These are phyloP conservation scores for Nestor notabilis DNA, from an alignment of 2,113 vertebrate species.

Conservation along the genomic window DNA sequence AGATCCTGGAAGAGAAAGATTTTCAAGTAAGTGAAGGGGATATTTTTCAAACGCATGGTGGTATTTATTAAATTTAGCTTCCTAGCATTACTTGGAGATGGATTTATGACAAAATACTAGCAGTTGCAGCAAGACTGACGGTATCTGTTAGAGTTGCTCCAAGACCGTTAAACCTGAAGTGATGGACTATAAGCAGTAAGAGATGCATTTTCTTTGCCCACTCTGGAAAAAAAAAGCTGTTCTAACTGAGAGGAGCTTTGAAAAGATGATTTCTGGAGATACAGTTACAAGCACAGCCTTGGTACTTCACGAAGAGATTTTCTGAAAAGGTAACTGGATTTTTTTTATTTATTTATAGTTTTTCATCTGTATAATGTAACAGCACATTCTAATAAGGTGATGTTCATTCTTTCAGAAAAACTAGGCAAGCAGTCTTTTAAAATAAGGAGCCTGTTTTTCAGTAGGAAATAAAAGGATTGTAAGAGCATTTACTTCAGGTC, in stretches of 20 bases:
- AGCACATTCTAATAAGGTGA: not conserved
- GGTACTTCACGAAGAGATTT: not conserved
- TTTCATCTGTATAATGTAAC: not conserved
- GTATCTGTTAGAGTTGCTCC: not conserved
- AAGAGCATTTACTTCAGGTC: not conserved
- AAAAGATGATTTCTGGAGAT: not conserved
- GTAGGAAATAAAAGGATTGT: not conserved
- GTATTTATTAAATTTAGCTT: not conserved
- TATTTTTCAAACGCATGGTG: not conserved
- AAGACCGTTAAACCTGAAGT: not conserved
- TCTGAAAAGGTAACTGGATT: not conserved
- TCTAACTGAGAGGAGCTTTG: not conserved
- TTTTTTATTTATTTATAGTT: not conserved
- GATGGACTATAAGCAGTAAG: not conserved
- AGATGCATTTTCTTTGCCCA: not conserved
- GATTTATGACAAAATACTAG: not conserved
- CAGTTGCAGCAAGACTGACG: not conserved
- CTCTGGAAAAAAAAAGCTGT: not conserved
- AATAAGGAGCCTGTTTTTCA: not conserved
- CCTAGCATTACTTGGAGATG: not conserved
- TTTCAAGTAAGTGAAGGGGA: slow-evolving; percentile 87
- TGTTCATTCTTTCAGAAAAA: not conserved
- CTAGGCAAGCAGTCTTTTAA: not conserved
- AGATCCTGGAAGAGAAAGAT: slow-evolving; percentile 85
- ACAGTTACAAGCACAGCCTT: not conserved